Evolutionary conservation across 2,888 invertebrate genomes (phyloP).

Genomic region (Drosophila infuscata): DNA sequence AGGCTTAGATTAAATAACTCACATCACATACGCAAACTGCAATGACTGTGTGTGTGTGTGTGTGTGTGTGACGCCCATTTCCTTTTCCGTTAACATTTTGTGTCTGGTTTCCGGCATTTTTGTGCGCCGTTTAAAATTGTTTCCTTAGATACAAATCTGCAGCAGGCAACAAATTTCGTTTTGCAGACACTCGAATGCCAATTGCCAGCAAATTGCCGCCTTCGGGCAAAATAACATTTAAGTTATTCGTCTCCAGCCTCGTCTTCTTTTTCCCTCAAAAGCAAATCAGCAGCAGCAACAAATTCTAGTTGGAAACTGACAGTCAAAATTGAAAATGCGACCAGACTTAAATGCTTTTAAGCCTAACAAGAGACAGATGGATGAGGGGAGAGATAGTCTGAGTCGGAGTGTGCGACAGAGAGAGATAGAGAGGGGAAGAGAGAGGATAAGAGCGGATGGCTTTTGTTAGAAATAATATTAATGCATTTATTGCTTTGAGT

Average conservation of each 20-base stretch:
- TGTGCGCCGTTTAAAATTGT: slow-evolving; percentile 78
- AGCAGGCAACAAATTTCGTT: slow-evolving; percentile 46
- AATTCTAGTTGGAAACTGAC: slow-evolving; percentile 26
- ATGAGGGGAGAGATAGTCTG: background rate
- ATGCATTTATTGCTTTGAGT: background rate
- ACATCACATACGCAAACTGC: slow-evolving; percentile 16
- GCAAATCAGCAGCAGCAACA: slow-evolving; percentile 14
- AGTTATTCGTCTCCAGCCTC: slow-evolving; percentile 23
- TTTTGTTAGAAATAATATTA: slow-evolving; percentile 10
- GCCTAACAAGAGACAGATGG: background rate
- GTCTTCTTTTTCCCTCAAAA: background rate
- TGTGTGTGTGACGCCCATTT: slow-evolving; percentile 63
- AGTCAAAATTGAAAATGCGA: slow-evolving; percentile 42
- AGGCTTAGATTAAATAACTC: slow-evolving; percentile 1
- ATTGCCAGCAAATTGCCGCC: slow-evolving; percentile 76
- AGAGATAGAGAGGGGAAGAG: background rate
- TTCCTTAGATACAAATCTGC: slow-evolving; percentile 75
- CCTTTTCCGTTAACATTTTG: slow-evolving; percentile 79
- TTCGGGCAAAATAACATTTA: slow-evolving; percentile 61
- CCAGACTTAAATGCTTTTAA: slow-evolving; percentile 11
- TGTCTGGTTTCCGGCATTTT: slow-evolving; percentile 81
- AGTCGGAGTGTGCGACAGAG: too few species aligned
- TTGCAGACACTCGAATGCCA: slow-evolving; percentile 70
- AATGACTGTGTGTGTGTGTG: slow-evolving; percentile 18
- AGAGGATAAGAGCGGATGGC: background rate